Base-by-base conservation (phyloP, 2,113 vertebrate species). In the Clarias batrachus region DNA sequence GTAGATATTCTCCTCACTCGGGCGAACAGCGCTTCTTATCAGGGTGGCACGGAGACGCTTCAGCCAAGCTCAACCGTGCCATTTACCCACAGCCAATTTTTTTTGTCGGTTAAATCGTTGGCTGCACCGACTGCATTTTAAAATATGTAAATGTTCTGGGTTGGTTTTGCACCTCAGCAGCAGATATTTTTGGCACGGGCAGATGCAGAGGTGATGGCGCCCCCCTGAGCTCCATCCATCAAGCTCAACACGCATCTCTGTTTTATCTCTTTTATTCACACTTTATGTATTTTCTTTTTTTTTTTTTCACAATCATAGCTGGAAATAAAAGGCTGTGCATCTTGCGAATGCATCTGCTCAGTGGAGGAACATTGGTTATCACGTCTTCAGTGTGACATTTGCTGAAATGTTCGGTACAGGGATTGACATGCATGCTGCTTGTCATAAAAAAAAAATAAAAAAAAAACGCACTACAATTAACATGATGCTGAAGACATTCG, bases 1-100 rank as follows among this genome's bases (percentile, higher is more conserved):
- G 85, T 88, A 90, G 84, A 89, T 87, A 89, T 89, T 86, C 83
- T 70, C 88, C 77, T 90, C 90, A 87, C 85, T 87, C 83, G 60
- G 88, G 82, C 84, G 57, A 88, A 82, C 68, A 85, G 80, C 54
- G 79, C 80, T 77, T 87, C 85, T 92, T 90, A 86, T 89, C 82
- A 81, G 81, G 82, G 82, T 78, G 86, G 86, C 85, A 73, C 84
- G 86, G 81, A 87, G 83, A 85, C 59, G 74, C 90, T 86, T 68
- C 87, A 91, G 87, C 89, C 85, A 87, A 87, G 83, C 88, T 88
- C 79, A 87, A 88, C 90, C 66, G 19, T 83, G 85, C 68, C 83
- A 86, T 85, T 91, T 90, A 84, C 90, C 85, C 85, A 84, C 74
- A 85, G 79, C 85, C 85, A 85, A 82, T 90, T 87, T 48, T 87